phyloP scores from a whole-genome alignment of 2,113 vertebrate species.

The Solea senegalensis region DNA sequence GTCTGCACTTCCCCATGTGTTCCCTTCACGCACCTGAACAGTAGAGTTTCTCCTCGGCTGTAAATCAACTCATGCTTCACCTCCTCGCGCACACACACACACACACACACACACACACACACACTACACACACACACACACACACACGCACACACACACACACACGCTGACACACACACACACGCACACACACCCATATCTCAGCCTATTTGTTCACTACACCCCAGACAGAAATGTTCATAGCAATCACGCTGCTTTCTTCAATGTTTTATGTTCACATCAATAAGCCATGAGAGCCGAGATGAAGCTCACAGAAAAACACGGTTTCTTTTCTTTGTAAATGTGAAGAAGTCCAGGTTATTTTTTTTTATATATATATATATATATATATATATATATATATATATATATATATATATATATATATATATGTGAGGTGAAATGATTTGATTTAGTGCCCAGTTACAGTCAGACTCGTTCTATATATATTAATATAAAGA shows the following conservation, averaged over 20 bases:
- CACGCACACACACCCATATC: slow-evolving; percentile 4
- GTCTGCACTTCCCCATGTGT: slow-evolving; percentile 61
- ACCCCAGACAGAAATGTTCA: slow-evolving; percentile 59
- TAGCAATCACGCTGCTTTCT: slow-evolving; percentile 43
- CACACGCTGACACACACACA: slow-evolving; percentile 14
- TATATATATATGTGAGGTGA: neutral
- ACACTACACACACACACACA: slow-evolving; percentile 12
- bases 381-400: too few species aligned
- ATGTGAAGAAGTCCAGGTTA: neutral
- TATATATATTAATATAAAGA: slow-evolving; percentile 14
- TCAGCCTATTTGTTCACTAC: slow-evolving; percentile 45
- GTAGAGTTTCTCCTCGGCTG: slow-evolving; percentile 23
- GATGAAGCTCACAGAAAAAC: slow-evolving; percentile 18
- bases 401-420: too few species aligned
- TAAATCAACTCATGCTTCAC: slow-evolving; percentile 24
- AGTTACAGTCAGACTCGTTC: neutral
- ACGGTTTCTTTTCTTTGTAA: slow-evolving; percentile 4
- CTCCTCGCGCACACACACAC: neutral
- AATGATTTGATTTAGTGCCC: neutral
- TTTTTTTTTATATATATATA: too few species aligned
- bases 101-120: slow-evolving; percentile 10
- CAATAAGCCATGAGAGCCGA: slow-evolving; percentile 65
- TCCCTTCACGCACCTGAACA: slow-evolving; percentile 47
- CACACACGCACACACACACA: slow-evolving; percentile 2
- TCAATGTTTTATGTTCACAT: slow-evolving; percentile 68